Conservation (phyloP, 2,888 invertebrate genomes). For the Dicranocentrus wangi region DNA sequence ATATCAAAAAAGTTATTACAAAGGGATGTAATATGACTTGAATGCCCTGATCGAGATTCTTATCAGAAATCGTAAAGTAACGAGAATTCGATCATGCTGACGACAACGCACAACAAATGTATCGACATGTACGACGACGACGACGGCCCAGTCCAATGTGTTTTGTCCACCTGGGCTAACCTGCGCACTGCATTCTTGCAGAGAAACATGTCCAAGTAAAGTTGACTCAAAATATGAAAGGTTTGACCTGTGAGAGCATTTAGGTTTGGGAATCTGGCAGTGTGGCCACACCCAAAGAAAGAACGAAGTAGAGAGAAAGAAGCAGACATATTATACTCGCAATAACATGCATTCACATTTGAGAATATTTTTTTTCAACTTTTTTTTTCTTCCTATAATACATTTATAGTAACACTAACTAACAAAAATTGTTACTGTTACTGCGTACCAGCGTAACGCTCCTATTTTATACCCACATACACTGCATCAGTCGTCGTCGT, state of each 20-base stretch:
- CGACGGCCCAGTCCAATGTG: neutral
- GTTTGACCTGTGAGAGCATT: constrained; percentile 10
- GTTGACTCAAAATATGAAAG: neutral
- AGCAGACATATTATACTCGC: neutral
- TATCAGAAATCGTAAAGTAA: constrained; percentile 52
- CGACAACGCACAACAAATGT: no score
- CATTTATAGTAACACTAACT: neutral
- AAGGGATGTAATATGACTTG: constrained; percentile 24
- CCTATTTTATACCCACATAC: neutral
- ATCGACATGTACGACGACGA: constrained; percentile 41
- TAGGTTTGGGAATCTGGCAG: constrained; percentile 18
- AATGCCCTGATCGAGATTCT: constrained; percentile 43
- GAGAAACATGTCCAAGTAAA: neutral
- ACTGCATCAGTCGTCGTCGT: no score
- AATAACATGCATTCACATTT: neutral
- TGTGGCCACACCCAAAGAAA: constrained; percentile 38
- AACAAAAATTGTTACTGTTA: neutral
- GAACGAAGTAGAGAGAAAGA: constrained; percentile 32
- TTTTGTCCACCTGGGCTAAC: constrained; percentile 14
- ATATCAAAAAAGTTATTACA: neutral
- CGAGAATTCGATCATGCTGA: constrained; percentile 51
- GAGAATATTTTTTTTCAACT: neutral
- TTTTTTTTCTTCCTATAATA: neutral
- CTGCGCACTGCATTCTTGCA: constrained; percentile 29
- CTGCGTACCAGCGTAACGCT: neutral